Evolutionary conservation across 2,113 vertebrate species (phyloP).

Genomic region (Phycodurus eques): DNA sequence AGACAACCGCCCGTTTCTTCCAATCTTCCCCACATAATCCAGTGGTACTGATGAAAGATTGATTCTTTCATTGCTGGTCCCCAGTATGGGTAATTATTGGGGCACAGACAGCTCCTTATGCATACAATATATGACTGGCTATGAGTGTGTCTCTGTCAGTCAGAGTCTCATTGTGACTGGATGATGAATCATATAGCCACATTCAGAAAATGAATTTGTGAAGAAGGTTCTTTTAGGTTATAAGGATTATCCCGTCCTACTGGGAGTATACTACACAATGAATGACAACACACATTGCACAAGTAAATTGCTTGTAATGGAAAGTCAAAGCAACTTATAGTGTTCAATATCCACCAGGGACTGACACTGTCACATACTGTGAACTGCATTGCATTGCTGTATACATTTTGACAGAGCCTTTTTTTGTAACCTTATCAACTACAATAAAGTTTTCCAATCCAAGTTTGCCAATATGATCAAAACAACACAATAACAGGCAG

Average conservation of each 20-base stretch:
- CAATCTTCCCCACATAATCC: slow-evolving; percentile 17
- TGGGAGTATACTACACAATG: neutral
- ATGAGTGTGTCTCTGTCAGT: slow-evolving; percentile 42
- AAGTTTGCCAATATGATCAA: too few relatives aligned
- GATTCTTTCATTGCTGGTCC: slow-evolving; percentile 28
- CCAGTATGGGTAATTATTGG: slow-evolving; percentile 19
- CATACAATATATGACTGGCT: slow-evolving; percentile 24
- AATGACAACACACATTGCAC: neutral
- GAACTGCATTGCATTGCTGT: neutral
- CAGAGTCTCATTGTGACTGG: slow-evolving; percentile 35
- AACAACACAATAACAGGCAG: too few relatives aligned
- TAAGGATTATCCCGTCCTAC: slow-evolving; percentile 6
- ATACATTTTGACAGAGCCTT: neutral
- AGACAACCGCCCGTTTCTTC: slow-evolving; percentile 5
- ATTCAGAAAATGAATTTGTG: slow-evolving; percentile 38
- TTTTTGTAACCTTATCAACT: neutral
- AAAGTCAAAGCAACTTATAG: neutral
- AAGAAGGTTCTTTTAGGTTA: slow-evolving; percentile 37
- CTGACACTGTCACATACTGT: neutral
- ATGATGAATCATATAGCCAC: slow-evolving; percentile 63
- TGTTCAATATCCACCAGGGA: neutral
- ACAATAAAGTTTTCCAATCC: too few relatives aligned
- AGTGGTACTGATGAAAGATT: slow-evolving; percentile 15
- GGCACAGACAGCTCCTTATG: neutral
- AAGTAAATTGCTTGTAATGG: neutral